Base-by-base conservation (phyloP, 2,113 vertebrate species). In the Lonchura striata region DNA sequence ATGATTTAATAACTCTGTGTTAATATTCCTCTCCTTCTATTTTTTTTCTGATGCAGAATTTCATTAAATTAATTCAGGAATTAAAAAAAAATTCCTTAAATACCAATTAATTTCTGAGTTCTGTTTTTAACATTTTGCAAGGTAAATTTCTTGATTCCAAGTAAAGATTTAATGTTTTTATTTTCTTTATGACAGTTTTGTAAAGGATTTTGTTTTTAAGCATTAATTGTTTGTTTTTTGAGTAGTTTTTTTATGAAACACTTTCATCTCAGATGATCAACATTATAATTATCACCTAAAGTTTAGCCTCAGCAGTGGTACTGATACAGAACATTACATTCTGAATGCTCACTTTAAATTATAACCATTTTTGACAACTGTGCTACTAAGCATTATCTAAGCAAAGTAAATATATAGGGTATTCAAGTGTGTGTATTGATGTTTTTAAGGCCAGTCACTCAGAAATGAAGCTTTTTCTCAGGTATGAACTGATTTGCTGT, bases 301-400 rank as follows among this genome's bases (percentile, higher is more conserved):
- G 86, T 97, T 98, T 97, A 96, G 83, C 88, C 82, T 96, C 71
- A 96, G 93, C 80, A 97, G 16, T 68, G 50, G 76, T 90, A 90
- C 74, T 35, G 64, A 93, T 96, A 94, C 78, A 95, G 95, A 97
- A 96, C 95, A 92, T 91, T 95, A 83, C 82, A 91, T 96, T 97
- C 95, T 91, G 94, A 97, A 90, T 44, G 25, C 90, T 94, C 92
- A 96, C 90, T 95, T 97, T 97, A 97, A 97, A 97, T 98, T 96
- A 95, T 94, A 97, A 95, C 95, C 69, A 89, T 97, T 97, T 97
- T 97, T 75, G 95, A 97, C 95, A 97, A 95, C 96, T 97, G 84
- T 95, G 81, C 79, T 97, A 82, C 92, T 96, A 90, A 88, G 54
- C 76, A 83, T 95, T 97, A 95, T 96, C 94, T 44, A 92, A 96